Percentiles rank a stretch among this genome's conserved stretches.
These are phyloP conservation scores for Galaxea fascicularis DNA, from an alignment of 92 coral and sea anemone species.

Conservation along the genomic window DNA sequence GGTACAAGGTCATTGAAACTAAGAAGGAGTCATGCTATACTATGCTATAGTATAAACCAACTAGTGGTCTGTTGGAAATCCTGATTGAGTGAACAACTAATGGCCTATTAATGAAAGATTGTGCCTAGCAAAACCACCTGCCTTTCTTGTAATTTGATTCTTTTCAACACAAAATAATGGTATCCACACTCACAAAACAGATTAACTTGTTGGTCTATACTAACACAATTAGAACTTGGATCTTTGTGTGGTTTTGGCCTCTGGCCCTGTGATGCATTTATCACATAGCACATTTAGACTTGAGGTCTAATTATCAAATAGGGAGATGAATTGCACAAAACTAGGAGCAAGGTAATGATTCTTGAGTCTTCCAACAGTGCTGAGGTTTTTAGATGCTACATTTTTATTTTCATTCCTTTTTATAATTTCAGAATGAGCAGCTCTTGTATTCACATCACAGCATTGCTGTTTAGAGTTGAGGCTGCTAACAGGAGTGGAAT, in stretches of 20 bases:
- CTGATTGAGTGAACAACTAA: conserved; percentile 46
- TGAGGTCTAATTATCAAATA: conserved; percentile 32
- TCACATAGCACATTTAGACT: conserved; percentile 26
- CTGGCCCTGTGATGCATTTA: conserved; percentile 31
- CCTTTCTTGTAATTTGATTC: conserved; percentile 30
- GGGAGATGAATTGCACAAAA: conserved; percentile 32
- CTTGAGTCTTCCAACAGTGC: conserved; percentile 20
- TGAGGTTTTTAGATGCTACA: conserved; percentile 33
- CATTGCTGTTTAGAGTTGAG: conserved; percentile 74
- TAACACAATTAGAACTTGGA: conserved; percentile 32
- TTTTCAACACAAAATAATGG: conserved; percentile 47
- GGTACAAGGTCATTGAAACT: conserved; percentile 31
- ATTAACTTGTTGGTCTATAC: conserved; percentile 44
- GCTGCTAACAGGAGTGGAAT: conserved; percentile 71
- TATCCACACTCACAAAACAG: conserved; percentile 39
- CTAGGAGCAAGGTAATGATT: conserved; percentile 37
- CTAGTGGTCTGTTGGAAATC: conserved; percentile 41
- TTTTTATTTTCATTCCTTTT: conserved; percentile 34
- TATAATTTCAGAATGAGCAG: conserved; percentile 45
- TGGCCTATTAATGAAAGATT: conserved; percentile 50
- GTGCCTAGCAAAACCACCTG: conserved; percentile 39
- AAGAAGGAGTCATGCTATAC: conserved; percentile 32
- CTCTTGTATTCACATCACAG: conserved; percentile 78
- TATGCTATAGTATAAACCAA: conserved; percentile 32
- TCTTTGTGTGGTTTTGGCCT: conserved; percentile 46